Base-by-base conservation (phyloP, 2,113 vertebrate species). In the Pao palembangensis region DNA sequence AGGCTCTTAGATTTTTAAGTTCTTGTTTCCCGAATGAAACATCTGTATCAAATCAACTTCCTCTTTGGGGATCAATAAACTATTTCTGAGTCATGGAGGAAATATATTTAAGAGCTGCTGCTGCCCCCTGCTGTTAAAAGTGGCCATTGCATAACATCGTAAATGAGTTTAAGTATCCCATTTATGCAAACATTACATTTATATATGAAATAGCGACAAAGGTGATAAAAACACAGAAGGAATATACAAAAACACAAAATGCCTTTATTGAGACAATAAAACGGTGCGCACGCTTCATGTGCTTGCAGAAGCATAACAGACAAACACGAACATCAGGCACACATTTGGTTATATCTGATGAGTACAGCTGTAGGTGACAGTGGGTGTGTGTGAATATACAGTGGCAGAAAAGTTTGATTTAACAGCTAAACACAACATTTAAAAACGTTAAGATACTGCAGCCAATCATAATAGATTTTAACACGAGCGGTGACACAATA, bases 251-350 rank as follows among this genome's bases (percentile, higher is more conserved):
- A 72, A 67, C 61, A 75, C 79, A 87, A 83, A 69, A 85, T 51
- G 75, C 47, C 66, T 85, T 88, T 86, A 88, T 82, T 81, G 56
- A 79, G 67, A 85, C 20, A 52, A 74, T 69, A 76, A 74, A 52
- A 75, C 60, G 71, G 55, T 51, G 1, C 76, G 71, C 60, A 67
- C 44, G 10, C 47, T 63, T 1, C 41, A 64, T 7, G n/a, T 28
- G 41, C 53, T 31, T 59, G 25, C 10, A 70, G 46, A 60, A 20
- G 54, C 50, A 46, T 62, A 80, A 61, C 21, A 42, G 57, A 82
- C 77, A 75, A 78, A 61, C 51, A 71, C 56, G 62, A 59, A 81
- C 64, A 63, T 64, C 61, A 85, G 76, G 67, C 79, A 80, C 73
- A 78, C 25, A 65, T 76, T 61, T 69, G 74, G 82, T 81, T 11